Base-by-base conservation (phyloP, 2,888 invertebrate genomes). In the Drosophila kokeensis region DNA sequence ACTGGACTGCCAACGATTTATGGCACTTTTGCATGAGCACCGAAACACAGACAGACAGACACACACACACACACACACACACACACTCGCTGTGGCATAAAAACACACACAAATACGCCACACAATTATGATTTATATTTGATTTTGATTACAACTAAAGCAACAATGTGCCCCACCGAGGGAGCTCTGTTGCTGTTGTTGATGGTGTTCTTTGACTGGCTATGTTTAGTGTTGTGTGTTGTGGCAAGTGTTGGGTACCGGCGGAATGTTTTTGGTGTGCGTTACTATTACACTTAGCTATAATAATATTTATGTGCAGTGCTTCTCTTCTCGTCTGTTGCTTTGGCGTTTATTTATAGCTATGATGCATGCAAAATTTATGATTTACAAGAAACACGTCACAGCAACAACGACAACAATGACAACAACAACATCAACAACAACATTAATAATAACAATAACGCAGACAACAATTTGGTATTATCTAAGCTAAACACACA, bases 321-420 rank as follows among this genome's bases (percentile, higher is more conserved):
- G 63, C 68, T 64, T 49, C 64, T 54, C 66, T 58, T 45, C 64
- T 55, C 62, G 67, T 73, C 72, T 63, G 85, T 59, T 72, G 73
- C 75, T 73, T 61, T 38, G 68, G 68, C 61, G 48, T 59, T 85
- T 85, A 90, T 85, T 85, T 85, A 90, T 90, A 85, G 88, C 88
- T 85, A 78, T 74, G 72, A 65, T 80, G 90, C 85, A 85, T 85
- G 85, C 85, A 85, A 76, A 90, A 85, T 85, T 82, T 90, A 85
- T 88, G 81, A 88, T 88, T 75, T 85, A 88, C 88, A 85, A 78
- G 72, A 87, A 69, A 66, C 70, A 82, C 78, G 75, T 27, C 54
- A 87, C 79, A 73, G 69, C 70, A 69, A 57, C 72, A 75, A 55
- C 63, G 55, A 72, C 63, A 76, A 55, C 52, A 32, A 70, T 24